Base-by-base conservation (phyloP, 2,888 invertebrate genomes). In the Stictocephala bisonia region DNA sequence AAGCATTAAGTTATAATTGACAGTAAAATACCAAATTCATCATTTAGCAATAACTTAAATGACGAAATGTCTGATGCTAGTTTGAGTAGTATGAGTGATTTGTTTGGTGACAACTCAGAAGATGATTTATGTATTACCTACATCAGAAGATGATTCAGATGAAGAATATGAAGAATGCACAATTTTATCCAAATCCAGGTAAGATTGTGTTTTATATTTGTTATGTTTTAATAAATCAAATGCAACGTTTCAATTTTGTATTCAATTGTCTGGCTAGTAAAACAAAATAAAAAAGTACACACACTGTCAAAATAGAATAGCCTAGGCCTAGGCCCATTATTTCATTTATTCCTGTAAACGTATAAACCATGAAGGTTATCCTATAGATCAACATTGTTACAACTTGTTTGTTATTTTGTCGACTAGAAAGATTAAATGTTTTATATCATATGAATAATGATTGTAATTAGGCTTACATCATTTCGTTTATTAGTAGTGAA, bases 191-290 rank as follows among this genome's bases (percentile, higher is more conserved):
- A 50, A 20, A 50, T 20, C 4, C 50, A 50, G 50, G 50, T 50
- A 50, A 50, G 50, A 50, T 50, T 50, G 50, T 50, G 50, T 50
- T 50, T 50, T 50, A 50, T 50, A 50, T 22, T 50, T 50, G 15
- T 50, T 50, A 50, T 22, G 22, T n/a, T n/a, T 50, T 50, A 50
- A 50, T 20, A 50, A 50, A 50, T 3, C 22, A 22, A 20, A 50
- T 20, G 15, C 50, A 50, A 20, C 22, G 50, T 50, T 22, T 22
- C 15, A 50, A 50, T 15, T 22, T 20, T 50, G 22, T 20, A 20
- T 50, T 50, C 18, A 50, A 11, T 50, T 50, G 50, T 44, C 44
- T 44, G 44, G 44, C 44, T 44, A 53, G 26, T 44, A 44, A 44
- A 44, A 44, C 44, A 44, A 44, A 44, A 13, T 44, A 44, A 44